These are phyloP conservation scores for Bombus confusus DNA, from an alignment of 1,140 invertebrate genomes.

Conservation along the genomic window DNA sequence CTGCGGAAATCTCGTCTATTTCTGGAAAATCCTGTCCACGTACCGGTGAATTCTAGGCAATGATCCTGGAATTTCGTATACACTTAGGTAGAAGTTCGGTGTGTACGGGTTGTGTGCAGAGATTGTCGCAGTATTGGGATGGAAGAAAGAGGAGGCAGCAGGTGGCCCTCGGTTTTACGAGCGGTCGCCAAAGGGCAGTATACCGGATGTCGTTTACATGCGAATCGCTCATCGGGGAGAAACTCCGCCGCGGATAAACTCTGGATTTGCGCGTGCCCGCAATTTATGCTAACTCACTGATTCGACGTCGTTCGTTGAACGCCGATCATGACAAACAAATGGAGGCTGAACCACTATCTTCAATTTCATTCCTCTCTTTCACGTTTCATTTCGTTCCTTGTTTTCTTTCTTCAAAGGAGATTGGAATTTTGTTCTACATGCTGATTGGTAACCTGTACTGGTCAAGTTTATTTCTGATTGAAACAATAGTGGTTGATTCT, in stretches of 20 bases:
- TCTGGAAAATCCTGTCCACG: background rate
- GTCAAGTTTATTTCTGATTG: background rate
- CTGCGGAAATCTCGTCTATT: background rate
- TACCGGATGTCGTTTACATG: slow-evolving; percentile 71
- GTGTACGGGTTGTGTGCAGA: background rate
- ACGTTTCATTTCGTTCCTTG: background rate
- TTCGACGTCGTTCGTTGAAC: slow-evolving; percentile 32
- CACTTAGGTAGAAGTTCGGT: background rate
- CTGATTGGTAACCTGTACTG: accelerated
- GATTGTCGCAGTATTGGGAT: background rate
- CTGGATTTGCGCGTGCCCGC: slow-evolving; percentile 55
- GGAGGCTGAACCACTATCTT: background rate
- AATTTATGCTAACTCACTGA: slow-evolving; percentile 29
- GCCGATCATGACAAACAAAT: slow-evolving; percentile 16
- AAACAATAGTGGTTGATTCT: background rate
- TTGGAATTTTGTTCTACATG: background rate
- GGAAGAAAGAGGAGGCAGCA: slow-evolving; percentile 14
- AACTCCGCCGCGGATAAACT: slow-evolving; percentile 64
- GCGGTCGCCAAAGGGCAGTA: slow-evolving; percentile 70
- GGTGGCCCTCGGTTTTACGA: slow-evolving; percentile 60
- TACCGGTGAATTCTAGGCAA: background rate
- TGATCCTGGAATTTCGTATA: background rate
- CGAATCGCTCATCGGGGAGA: slow-evolving; percentile 69
- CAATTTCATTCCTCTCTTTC: background rate
- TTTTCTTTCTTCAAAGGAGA: background rate